These are phyloP conservation scores for Anagrus nilaparvatae DNA, from an alignment of 1,140 invertebrate species.

Conservation along the genomic window DNA sequence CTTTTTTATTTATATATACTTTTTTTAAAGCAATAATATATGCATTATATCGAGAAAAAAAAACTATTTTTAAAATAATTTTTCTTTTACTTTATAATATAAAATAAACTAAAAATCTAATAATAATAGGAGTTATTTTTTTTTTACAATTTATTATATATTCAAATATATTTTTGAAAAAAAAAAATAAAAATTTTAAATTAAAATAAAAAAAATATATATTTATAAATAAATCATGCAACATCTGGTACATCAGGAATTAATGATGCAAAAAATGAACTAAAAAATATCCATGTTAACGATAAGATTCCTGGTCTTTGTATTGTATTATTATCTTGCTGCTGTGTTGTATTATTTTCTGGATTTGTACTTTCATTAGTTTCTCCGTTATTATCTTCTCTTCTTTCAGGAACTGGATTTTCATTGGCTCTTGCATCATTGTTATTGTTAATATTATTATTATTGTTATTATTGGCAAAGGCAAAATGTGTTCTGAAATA, in stretches of 20 bases:
- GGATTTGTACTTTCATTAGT: slow-evolving; percentile 21
- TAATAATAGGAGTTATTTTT: too few relatives aligned
- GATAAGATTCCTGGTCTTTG: slow-evolving; percentile 51
- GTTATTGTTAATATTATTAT: slow-evolving; percentile 37
- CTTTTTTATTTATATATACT: too few relatives aligned
- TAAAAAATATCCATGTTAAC: slow-evolving; percentile 65
- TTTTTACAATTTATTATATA: too few relatives aligned
- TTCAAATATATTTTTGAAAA: too few relatives aligned
- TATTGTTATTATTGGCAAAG: slow-evolving; percentile 44
- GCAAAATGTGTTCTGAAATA: slow-evolving; percentile 51
- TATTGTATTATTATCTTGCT: slow-evolving; percentile 37
- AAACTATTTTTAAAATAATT: too few relatives aligned
- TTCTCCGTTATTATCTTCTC: slow-evolving; percentile 13
- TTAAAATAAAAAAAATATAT: too few relatives aligned
- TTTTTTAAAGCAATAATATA: too few relatives aligned
- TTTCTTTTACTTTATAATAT: too few relatives aligned
- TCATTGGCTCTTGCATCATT: slow-evolving; percentile 28
- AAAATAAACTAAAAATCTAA: too few relatives aligned
- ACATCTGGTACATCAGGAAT: slow-evolving; percentile 61
- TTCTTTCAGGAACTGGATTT: slow-evolving; percentile 10
- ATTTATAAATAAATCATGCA: slow-evolving; percentile 42
- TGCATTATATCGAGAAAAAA: too few relatives aligned
- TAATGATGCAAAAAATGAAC: slow-evolving; percentile 65
- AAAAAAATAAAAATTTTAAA: too few relatives aligned
- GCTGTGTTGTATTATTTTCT: slow-evolving; percentile 28